phyloP scores from a whole-genome alignment of 2,113 vertebrate species.

The Gyps fulvus region DNA sequence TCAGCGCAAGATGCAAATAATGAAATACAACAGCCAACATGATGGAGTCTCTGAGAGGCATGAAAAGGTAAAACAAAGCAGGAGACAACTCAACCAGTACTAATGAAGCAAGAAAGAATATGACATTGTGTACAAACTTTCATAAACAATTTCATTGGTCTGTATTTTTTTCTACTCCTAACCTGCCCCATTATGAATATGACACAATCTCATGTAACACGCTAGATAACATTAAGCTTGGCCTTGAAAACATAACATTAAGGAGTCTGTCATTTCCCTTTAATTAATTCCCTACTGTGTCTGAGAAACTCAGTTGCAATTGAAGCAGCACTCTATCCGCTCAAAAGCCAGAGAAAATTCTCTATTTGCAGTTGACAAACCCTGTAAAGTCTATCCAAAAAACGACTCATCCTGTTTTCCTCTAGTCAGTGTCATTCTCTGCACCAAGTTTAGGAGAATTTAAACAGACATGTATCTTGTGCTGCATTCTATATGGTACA shows the following conservation, averaged over 20 bases:
- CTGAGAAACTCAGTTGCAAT: not conserved
- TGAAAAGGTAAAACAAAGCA: slow-evolving; percentile 37
- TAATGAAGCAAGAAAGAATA: slow-evolving; percentile 11
- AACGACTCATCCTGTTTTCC: not conserved
- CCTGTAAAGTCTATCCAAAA: not conserved
- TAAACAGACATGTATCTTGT: not conserved
- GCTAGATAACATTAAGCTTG: not conserved
- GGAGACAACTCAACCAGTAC: not conserved
- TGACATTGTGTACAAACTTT: not conserved
- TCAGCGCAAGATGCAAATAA: not conserved
- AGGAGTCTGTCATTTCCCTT: not conserved
- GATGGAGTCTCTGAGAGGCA: slow-evolving; percentile 17
- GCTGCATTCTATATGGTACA: not conserved
- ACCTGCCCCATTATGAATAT: not conserved
- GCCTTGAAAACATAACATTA: not conserved
- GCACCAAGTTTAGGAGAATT: not conserved
- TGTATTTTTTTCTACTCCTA: not conserved
- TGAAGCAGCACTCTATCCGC: not conserved
- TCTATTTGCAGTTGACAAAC: not conserved
- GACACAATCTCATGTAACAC: not conserved
- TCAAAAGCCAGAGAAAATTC: not conserved
- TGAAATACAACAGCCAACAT: not conserved
- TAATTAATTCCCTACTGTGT: not conserved
- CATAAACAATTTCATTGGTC: not conserved
- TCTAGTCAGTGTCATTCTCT: not conserved